Evolutionary conservation across 2,888 invertebrate species (phyloP), one percentile per base, ranked within the genome.

Genomic region (Latheticus oryzae): DNA sequence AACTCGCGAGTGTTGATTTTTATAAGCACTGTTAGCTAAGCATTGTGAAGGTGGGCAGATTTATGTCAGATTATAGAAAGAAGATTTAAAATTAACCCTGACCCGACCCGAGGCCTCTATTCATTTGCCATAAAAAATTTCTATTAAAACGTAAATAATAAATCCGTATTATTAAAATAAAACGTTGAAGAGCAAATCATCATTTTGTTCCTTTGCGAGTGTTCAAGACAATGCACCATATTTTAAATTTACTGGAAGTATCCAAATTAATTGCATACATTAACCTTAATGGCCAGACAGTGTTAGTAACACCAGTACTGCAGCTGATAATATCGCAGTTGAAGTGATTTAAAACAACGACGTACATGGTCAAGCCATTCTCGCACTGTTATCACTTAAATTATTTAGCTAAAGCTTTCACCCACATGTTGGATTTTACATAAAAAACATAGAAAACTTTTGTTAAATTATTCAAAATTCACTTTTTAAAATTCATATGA

Each of bases 321-420:
- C 60, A 61, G 54, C 65, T 63, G 68, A 68, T 70, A 68, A 62
- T 67, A 70, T 70, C 68, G 65, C 64, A 53, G 56, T 63, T 60
- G 60, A 63, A 62, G 67, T 68, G 69, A 70, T 70, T 70, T 70
- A 70, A 68, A 70, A 65, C 66, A 65, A 64, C 69, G 64, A 61
- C 65, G 64, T 62, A 68, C 69, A 70, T 60, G 66, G 64, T 62
- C 66, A 61, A 64, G 61, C 64, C 60, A 65, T 65, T 67, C 63
- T 63, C 63, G 35, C 50, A 48, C 55, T 60, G 62, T 65, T 65
- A 64, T 65, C 62, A 63, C 61, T 58, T 58, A 57, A 61, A 64
- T 65, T 63, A 62, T 61, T 61, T 60, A 35, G 42, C 52, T 32
- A 50, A 45, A 51, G 30, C 43, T 38, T 43, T 43, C 43, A 37